Evolutionary conservation across 2,888 invertebrate genomes (phyloP).

Genomic region (Cyrtodaria siliqua): DNA sequence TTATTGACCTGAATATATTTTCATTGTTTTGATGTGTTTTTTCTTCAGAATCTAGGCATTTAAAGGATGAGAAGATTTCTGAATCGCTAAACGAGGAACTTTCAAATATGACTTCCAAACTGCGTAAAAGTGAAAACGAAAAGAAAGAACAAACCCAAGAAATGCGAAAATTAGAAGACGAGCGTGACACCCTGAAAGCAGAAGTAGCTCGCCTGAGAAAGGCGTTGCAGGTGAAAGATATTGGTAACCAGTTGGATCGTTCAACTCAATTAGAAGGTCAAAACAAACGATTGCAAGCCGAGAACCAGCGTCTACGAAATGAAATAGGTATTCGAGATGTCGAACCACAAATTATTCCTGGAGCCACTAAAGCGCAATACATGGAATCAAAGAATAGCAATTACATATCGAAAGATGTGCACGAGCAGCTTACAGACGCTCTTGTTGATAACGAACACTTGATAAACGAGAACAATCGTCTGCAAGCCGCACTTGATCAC

Average conservation of each 20-base stretch:
- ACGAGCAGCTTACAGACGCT: constrained; percentile 39
- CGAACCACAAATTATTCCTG: constrained; percentile 13
- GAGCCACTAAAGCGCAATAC: constrained; percentile 28
- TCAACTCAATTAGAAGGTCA: constrained; percentile 41
- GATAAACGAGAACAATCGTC: constrained; percentile 46
- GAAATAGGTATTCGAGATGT: constrained; percentile 33
- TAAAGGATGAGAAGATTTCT: constrained; percentile 23
- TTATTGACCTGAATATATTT: no score
- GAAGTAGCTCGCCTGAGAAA: constrained; percentile 44
- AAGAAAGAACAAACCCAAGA: constrained; percentile 15
- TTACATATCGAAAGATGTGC: constrained; percentile 1
- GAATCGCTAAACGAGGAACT: constrained; percentile 24
- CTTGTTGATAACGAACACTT: constrained; percentile 47
- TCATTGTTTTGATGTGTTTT: neutral
- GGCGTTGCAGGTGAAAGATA: constrained; percentile 32
- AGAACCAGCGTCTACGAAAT: constrained; percentile 50
- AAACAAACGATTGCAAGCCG: constrained; percentile 39
- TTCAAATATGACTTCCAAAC: constrained; percentile 7
- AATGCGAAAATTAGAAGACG: constrained; percentile 16
- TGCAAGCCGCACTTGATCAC: constrained; percentile 47
- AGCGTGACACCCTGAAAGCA: constrained; percentile 37
- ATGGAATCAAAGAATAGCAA: constrained; percentile 18
- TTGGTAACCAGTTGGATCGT: constrained; percentile 26
- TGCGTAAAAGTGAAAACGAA: constrained; percentile 30
- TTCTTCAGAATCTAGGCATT: constrained; percentile 28